These are phyloP conservation scores for Hippopotamus amphibius DNA, from an alignment of 2,113 vertebrate genomes.

Conservation along the genomic window DNA sequence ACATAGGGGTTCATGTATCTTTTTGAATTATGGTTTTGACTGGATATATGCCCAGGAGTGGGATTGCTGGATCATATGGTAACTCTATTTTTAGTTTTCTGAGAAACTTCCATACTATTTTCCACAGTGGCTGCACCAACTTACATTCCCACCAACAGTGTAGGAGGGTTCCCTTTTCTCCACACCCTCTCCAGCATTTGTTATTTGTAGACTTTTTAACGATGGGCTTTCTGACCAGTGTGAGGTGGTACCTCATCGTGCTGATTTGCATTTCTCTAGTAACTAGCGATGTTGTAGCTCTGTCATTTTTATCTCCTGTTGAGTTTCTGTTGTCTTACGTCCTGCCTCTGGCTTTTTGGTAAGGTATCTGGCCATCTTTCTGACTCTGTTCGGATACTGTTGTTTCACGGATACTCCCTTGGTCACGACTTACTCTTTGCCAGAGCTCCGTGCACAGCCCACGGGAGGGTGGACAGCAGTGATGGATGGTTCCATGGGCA, in stretches of 20 bases:
- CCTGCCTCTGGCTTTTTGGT: not conserved
- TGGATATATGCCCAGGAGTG: not conserved
- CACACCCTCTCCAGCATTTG: not conserved
- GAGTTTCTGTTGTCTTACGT: not conserved
- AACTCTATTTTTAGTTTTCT: not conserved
- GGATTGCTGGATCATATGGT: not conserved
- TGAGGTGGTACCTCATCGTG: not conserved
- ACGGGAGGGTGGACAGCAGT: not conserved
- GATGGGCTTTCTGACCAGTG: not conserved
- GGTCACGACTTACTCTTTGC: not conserved
- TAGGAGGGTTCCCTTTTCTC: not conserved
- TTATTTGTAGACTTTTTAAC: not conserved
- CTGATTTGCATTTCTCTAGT: not conserved
- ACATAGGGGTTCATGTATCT: not conserved
- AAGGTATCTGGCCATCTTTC: not conserved
- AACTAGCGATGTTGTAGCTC: not conserved
- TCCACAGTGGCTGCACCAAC: not conserved
- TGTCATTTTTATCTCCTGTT: not conserved
- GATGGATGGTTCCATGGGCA: not conserved
- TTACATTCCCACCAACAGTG: not conserved
- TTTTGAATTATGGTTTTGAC: not conserved
- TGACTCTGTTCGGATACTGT: not conserved
- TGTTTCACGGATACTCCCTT: not conserved
- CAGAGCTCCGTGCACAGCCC: not conserved
- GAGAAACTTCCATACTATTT: not conserved